Conservation (phyloP, 2,113 vertebrate genomes). For the Crotalus horridus region DNA sequence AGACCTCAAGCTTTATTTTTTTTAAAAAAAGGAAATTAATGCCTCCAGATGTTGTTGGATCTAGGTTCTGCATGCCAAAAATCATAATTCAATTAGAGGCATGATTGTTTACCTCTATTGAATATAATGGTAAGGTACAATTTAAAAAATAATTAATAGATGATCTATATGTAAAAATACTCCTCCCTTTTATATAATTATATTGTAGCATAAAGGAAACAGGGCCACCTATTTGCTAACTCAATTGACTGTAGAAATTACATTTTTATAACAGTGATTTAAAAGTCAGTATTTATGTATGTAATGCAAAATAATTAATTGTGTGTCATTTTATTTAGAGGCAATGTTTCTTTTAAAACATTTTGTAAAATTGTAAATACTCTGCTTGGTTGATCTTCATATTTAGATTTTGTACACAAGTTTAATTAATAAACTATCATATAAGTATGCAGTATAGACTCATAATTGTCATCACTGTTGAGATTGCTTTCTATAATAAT, state of each 20-base stretch:
- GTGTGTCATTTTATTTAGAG: conserved; percentile 73
- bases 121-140: conserved; percentile 77
- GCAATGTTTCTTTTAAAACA: conserved; percentile 78
- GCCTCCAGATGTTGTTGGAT: conserved; percentile 68
- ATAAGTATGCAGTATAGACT: not conserved
- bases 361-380: conserved; percentile 97
- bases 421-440: conserved; percentile 86
- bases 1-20: conserved; percentile 65
- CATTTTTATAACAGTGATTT: conserved; percentile 76
- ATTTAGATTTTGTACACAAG: conserved; percentile 89
- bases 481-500: not conserved
- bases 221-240: conserved; percentile 72
- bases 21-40: conserved; percentile 72
- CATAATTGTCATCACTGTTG: not conserved
- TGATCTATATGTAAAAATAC: conserved; percentile 74
- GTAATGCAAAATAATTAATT: conserved; percentile 77
- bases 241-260: conserved; percentile 79
- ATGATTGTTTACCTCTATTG: conserved; percentile 79
- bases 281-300: conserved; percentile 91
- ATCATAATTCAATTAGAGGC: conserved; percentile 75
- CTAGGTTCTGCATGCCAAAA: conserved; percentile 82
- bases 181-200: conserved; percentile 78
- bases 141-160: conserved; percentile 81
- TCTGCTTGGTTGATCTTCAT: conserved; percentile 81
- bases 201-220: conserved; percentile 72